Evolutionary conservation across 1,140 invertebrate genomes (phyloP).

Genomic region (Pogonognathellus flavescens): DNA sequence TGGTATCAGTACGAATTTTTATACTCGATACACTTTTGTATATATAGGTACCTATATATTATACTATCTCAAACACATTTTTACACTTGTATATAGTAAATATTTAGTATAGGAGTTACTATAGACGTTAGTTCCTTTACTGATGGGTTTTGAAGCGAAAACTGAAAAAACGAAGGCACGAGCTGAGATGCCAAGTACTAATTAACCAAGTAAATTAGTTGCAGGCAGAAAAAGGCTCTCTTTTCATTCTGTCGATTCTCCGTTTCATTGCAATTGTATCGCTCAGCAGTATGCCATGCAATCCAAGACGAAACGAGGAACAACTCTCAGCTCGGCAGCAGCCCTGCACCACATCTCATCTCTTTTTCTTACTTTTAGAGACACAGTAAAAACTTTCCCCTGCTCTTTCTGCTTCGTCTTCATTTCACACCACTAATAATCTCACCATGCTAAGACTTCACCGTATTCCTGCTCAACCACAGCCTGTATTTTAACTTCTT

Average conservation of each 20-base stretch:
- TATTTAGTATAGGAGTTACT: neutral
- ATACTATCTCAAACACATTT: too few relatives aligned
- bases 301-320: neutral
- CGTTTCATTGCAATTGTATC: constrained; percentile 29
- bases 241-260: neutral
- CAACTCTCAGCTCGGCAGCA: neutral
- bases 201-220: constrained; percentile 52
- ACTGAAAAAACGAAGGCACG: constrained; percentile 30
- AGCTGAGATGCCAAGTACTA: constrained; percentile 41
- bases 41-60: too few relatives aligned
- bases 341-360: neutral
- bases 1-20: too few relatives aligned
- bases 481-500: neutral
- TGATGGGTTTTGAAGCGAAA: constrained; percentile 1
- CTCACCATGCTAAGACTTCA: neutral
- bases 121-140: neutral
- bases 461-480: too few relatives aligned
- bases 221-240: neutral
- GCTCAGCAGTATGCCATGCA: constrained; percentile 33
- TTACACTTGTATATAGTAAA: neutral
- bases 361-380: neutral
- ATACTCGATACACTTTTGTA: too few relatives aligned
- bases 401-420: neutral
- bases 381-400: constrained; percentile 20
- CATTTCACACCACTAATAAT: neutral